Base-by-base conservation (phyloP, 2,888 invertebrate genomes). In the Philonicus albiceps region DNA sequence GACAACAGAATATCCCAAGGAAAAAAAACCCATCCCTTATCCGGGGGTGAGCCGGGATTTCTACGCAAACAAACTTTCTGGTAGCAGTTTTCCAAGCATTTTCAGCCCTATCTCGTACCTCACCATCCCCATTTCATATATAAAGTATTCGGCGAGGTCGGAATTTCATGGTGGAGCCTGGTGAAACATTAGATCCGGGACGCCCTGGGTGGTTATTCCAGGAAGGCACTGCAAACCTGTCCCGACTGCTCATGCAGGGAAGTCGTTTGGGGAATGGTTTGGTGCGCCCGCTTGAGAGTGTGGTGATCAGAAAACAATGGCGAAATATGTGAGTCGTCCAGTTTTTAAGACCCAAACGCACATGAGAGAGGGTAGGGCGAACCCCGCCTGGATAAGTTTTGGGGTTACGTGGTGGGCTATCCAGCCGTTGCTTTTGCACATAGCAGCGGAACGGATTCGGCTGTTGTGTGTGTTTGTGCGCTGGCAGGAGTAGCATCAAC, bases 81-180 rank as follows among this genome's bases (percentile, higher is more conserved):
- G 40, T 72, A 84, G 84, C 84, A 84, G 84, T 84, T 84, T 84
- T 84, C 84, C 84, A 84, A 84, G 81, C 84, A 84, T 73, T 84
- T 84, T 84, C 84, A 84, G 40, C 73, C 84, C 73, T 34, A 27
- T 19, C 22, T 30, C 40, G 11, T 72, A 19, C 22, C 27, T 30
- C 73, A 72, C n/a, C 30, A 43, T n/a, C 31, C 31, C 13, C 84
- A 16, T 11, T 11, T 11, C 37, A 37, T 37, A 37, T 11, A 1
- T 13, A 49, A 49, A 49, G 27, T 43, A 84, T 84, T 40, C 73
- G 84, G 31, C 72, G 37, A 73, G 64, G 72, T 64, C 27, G 27
- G 73, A 84, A 84, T 84, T 84, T 84, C 84, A 84, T 84, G 73
- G 73, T 43, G 73, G 84, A 84, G 43, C 64, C 31, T 73, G 40